Evolutionary conservation across 2,797 vertebrate species (phyloP).

Genomic region (Pipistrellus pipistrellus): DNA sequence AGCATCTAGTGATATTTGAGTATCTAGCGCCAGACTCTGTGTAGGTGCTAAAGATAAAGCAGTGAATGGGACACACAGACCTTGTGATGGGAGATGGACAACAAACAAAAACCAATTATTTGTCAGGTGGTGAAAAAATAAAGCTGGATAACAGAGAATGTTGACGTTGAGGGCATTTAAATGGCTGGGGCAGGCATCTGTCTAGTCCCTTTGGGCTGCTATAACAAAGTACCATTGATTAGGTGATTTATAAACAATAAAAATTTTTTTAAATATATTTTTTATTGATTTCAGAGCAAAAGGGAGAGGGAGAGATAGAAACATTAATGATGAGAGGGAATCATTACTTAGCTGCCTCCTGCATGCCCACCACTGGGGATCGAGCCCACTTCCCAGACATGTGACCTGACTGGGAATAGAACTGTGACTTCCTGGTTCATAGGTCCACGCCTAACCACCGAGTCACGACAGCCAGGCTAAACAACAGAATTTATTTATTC

Average conservation of each 20-base stretch:
- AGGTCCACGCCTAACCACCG: too few species aligned
- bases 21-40: neutral
- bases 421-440: too few species aligned
- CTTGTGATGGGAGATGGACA: neutral
- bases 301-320: too few species aligned
- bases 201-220: neutral
- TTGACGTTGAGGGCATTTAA: neutral
- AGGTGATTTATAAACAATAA: neutral
- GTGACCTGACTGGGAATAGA: too few species aligned
- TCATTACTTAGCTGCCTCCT: too few species aligned
- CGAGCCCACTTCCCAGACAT: too few species aligned
- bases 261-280: neutral
- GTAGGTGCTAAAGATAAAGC: neutral
- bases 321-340: too few species aligned
- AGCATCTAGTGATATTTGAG: neutral
- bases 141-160: neutral
- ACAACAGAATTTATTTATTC: neutral
- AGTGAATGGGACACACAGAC: neutral
- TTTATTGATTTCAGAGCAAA: too few species aligned
- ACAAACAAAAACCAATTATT: neutral
- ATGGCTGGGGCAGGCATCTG: neutral
- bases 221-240: neutral
- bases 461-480: neutral
- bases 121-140: neutral
- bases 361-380: too few species aligned